phyloP scores from a whole-genome alignment of 2,888 invertebrate species.

The Argyresthia goedartella region DNA sequence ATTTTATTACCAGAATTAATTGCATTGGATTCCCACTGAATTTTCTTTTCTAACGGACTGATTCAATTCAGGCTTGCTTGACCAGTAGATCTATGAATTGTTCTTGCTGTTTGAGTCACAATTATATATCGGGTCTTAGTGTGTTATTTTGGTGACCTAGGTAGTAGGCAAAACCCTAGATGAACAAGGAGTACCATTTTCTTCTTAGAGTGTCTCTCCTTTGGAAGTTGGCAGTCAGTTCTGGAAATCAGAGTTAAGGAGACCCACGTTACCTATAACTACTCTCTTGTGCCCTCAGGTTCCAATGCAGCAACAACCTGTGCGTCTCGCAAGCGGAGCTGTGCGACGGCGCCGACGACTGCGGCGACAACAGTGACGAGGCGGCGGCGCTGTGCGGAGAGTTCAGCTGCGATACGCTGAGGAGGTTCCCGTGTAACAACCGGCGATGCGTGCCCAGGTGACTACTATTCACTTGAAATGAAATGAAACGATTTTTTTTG shows the following conservation, averaged over 20 bases:
- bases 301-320: slow-evolving; percentile 92
- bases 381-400: slow-evolving; percentile 82
- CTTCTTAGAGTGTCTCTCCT: no score
- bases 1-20: slow-evolving; percentile 76
- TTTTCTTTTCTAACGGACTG: not conserved
- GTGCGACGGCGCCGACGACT: slow-evolving; percentile 95
- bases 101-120: no score
- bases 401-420: slow-evolving; percentile 86
- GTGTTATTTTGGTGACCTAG: no score
- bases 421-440: slow-evolving; percentile 91
- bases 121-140: no score
- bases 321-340: slow-evolving; percentile 92
- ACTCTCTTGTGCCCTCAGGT: slow-evolving; percentile 73
- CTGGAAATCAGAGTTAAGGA: no score
- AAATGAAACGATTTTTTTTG: not conserved
- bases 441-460: slow-evolving; percentile 85
- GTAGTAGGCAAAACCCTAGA: no score
- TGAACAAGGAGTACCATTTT: no score
- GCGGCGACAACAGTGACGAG: slow-evolving; percentile 93
- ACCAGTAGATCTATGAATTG: no score
- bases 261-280: no score
- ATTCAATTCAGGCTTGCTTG: no score
- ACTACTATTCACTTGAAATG: no score
- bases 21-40: slow-evolving; percentile 62
- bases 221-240: no score